phyloP scores from a whole-genome alignment of 2,888 invertebrate genomes.

The Stenichneumon culpator region DNA sequence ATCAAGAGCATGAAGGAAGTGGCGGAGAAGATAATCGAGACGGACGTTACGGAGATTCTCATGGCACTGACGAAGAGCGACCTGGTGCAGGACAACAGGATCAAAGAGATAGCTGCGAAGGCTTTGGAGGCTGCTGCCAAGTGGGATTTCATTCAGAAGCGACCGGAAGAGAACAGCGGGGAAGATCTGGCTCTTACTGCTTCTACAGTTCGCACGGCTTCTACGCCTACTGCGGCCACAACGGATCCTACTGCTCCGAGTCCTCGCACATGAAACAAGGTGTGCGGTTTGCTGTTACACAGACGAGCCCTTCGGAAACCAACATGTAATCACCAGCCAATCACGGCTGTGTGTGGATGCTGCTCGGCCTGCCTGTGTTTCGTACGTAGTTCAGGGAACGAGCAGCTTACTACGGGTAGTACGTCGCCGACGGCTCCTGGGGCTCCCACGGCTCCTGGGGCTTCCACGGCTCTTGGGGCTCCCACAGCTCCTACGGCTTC shows the following conservation, averaged over 20 bases:
- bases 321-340: too few species aligned
- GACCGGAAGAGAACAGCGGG: conserved; percentile 71
- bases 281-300: too few species aligned
- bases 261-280: too few species aligned
- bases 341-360: too few species aligned
- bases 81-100: conserved; percentile 85
- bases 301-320: too few species aligned
- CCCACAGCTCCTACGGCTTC: too few species aligned
- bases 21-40: conserved; percentile 93
- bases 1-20: conserved; percentile 91
- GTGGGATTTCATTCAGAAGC: conserved; percentile 91
- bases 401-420: too few species aligned
- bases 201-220: background rate
- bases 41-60: conserved; percentile 95
- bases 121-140: conserved; percentile 92
- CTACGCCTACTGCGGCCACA: background rate
- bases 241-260: too few species aligned
- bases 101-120: conserved; percentile 89
- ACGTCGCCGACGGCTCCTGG: background rate
- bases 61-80: conserved; percentile 93
- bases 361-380: too few species aligned
- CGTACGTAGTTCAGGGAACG: too few species aligned
- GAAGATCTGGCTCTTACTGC: background rate
- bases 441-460: too few species aligned
- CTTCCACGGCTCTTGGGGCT: too few species aligned